phyloP scores from a whole-genome alignment of 2,113 vertebrate genomes.

The Parus major region DNA sequence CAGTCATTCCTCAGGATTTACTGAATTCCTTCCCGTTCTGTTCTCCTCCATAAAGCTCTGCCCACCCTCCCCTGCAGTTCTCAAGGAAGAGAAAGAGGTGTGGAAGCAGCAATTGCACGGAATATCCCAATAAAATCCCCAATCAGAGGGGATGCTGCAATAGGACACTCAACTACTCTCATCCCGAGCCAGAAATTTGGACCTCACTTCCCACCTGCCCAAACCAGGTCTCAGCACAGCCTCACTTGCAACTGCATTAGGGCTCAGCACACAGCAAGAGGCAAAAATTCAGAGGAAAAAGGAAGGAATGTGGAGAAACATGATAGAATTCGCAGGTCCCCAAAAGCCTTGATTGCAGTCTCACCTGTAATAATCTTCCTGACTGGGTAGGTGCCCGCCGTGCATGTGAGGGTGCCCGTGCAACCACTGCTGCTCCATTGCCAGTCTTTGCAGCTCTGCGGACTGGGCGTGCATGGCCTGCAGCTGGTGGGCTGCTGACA shows the following conservation, averaged over 20 bases:
- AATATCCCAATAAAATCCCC: not conserved
- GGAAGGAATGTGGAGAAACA: not conserved
- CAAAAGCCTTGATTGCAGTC: not conserved
- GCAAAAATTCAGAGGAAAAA: not conserved
- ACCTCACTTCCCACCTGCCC: not conserved
- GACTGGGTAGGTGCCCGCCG: constrained; percentile 91
- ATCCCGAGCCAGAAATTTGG: not conserved
- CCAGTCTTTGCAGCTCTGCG: constrained; percentile 93
- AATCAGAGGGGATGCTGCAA: not conserved
- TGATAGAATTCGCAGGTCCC: rapidly evolving
- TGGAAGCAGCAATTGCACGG: not conserved
- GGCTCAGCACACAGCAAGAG: not conserved
- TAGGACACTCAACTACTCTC: rapidly evolving
- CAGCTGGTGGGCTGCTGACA: constrained; percentile 97
- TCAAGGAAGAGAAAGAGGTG: not conserved
- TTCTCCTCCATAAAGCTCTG: not conserved
- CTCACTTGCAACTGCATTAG: not conserved
- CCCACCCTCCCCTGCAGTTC: not conserved
- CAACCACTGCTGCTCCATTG: constrained; percentile 98
- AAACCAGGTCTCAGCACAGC: not conserved
- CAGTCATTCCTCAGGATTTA: not conserved
- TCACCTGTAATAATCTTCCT: constrained; percentile 99
- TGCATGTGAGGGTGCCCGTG: constrained; percentile 98
- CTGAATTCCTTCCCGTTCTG: not conserved
- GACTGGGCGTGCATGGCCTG: constrained; percentile 99